A percentile compares a stretch with the other conserved stretches of the same genome.
Evolutionary conservation across 1,140 invertebrate genomes (phyloP).

Genomic region (Ips typographus): DNA sequence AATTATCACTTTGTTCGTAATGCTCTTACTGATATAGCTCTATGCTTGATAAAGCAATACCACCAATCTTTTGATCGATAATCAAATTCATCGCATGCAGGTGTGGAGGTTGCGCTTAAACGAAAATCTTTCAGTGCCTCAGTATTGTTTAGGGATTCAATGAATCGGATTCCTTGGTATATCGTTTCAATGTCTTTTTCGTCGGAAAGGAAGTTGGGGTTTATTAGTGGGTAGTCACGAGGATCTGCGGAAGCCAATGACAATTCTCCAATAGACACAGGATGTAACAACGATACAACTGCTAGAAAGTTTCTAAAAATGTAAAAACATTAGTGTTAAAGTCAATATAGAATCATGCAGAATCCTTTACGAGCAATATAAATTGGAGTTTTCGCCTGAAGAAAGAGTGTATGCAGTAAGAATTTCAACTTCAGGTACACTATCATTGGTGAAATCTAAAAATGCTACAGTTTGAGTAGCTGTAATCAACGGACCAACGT

Average conservation of each 20-base stretch:
- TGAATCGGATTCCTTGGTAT: conserved; percentile 59
- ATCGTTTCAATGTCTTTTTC: conserved; percentile 62
- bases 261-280: conserved; percentile 69
- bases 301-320: too few relatives aligned
- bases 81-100: neutral
- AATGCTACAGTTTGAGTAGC: neutral
- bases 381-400: too few relatives aligned
- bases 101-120: neutral
- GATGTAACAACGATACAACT: too few relatives aligned
- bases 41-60: conserved; percentile 22
- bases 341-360: too few relatives aligned
- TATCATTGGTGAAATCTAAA: neutral
- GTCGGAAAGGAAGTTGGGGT: conserved; percentile 73
- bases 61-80: conserved; percentile 11
- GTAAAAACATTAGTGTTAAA: too few relatives aligned
- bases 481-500: neutral
- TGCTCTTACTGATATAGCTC: conserved; percentile 3
- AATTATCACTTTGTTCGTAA: too few relatives aligned
- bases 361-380: too few relatives aligned
- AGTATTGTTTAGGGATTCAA: conserved; percentile 60
- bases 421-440: neutral
- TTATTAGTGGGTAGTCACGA: conserved; percentile 70
- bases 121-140: conserved; percentile 52
- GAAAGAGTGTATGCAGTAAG: neutral
- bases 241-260: conserved; percentile 68